These are phyloP conservation scores for Melanostoma mellinum DNA, from an alignment of 2,888 invertebrate genomes.

Conservation along the genomic window DNA sequence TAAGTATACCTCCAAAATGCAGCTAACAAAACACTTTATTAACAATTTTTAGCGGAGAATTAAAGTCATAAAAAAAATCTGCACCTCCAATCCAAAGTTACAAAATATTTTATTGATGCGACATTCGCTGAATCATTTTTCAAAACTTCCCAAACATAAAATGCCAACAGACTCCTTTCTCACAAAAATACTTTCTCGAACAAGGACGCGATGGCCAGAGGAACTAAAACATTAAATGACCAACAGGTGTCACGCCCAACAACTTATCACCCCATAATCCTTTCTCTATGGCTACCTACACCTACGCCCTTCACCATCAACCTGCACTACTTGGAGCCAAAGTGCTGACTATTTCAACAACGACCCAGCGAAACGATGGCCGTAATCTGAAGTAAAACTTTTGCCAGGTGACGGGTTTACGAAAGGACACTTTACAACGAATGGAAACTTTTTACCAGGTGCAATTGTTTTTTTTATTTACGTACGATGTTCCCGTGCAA, in stretches of 20 bases:
- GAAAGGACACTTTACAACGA: neutral
- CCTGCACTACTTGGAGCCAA: conserved; percentile 1
- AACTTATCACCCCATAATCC: conserved; percentile 52
- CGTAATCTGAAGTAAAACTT: neutral
- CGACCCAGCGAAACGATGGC: conserved; percentile 10
- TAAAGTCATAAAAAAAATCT: no score
- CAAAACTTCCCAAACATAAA: no score
- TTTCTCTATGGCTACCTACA: conserved; percentile 10
- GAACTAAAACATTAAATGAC: conserved; percentile 39
- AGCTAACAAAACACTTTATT: no score
- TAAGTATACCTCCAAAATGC: no score
- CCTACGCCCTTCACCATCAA: conserved; percentile 8
- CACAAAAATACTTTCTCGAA: neutral
- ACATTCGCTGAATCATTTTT: no score
- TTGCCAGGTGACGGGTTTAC: neutral
- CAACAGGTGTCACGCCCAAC: conserved; percentile 56
- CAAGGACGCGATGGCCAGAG: neutral
- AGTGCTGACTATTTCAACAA: conserved; percentile 34
- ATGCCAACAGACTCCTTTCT: no score
- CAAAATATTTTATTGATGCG: no score
- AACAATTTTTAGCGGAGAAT: no score
- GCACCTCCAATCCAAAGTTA: no score
- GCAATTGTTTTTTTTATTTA: neutral
- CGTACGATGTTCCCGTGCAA: neutral
- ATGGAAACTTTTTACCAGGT: neutral